These are phyloP conservation scores for Polymixis lichenea DNA, from an alignment of 2,888 invertebrate species.

Conservation along the genomic window DNA sequence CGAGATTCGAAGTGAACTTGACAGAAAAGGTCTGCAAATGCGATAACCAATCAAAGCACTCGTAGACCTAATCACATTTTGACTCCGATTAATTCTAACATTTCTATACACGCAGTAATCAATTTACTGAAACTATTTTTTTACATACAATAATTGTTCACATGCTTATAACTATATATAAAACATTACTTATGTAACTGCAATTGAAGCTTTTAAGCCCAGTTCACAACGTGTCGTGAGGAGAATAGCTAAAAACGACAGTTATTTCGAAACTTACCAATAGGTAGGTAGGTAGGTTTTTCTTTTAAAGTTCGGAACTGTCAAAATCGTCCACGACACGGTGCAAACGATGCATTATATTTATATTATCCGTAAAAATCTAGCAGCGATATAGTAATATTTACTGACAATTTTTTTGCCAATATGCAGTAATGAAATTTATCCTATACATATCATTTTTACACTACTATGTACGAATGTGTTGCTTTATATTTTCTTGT, in stretches of 20 bases:
- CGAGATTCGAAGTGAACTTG: not conserved
- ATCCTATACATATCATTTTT: not conserved
- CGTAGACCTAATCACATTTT: not conserved
- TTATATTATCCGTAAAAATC: too few relatives aligned
- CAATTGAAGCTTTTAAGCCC: constrained; percentile 15
- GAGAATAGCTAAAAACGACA: not conserved
- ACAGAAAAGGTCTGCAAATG: constrained; percentile 1
- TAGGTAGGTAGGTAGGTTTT: too few relatives aligned
- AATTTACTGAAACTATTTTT: not conserved
- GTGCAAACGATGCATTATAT: not conserved
- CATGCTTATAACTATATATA: constrained; percentile 48
- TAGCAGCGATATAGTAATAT: too few relatives aligned
- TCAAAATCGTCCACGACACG: not conserved
- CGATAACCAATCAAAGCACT: not conserved
- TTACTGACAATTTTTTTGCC: too few relatives aligned
- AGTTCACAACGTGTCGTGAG: not conserved
- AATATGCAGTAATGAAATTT: not conserved
- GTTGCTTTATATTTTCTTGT: not conserved
- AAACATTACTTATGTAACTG: constrained; percentile 23
- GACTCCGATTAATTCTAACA: not conserved
- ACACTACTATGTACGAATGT: not conserved
- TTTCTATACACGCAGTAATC: constrained; percentile 20
- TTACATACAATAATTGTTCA: constrained; percentile 33
- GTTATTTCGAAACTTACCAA: too few relatives aligned
- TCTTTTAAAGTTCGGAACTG: too few relatives aligned